phyloP scores from a whole-genome alignment of 1,140 invertebrate genomes.

The Nymphalis io region DNA sequence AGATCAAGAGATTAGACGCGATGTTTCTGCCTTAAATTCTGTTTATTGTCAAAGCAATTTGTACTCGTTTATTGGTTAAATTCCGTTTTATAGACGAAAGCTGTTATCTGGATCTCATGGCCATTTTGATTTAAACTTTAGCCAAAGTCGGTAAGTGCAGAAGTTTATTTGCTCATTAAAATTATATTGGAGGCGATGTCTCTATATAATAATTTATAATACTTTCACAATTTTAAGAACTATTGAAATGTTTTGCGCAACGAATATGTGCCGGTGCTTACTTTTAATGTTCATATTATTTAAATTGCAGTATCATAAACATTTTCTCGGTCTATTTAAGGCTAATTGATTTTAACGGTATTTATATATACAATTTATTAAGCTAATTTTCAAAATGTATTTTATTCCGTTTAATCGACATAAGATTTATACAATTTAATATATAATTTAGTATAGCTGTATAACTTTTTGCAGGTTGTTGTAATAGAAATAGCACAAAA shows the following conservation, averaged over 20 bases:
- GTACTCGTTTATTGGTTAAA: slow-evolving; percentile 41
- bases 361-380: too few species aligned
- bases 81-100: slow-evolving; percentile 26
- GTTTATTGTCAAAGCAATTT: slow-evolving; percentile 45
- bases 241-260: slow-evolving; percentile 9
- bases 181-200: neutral
- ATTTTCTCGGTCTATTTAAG: slow-evolving; percentile 13
- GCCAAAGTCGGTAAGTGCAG: slow-evolving; percentile 3
- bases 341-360: neutral
- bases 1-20: slow-evolving; percentile 21
- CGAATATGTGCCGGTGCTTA: slow-evolving; percentile 5
- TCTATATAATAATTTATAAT: neutral
- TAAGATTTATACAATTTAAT: too few species aligned
- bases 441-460: neutral
- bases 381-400: neutral
- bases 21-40: slow-evolving; percentile 30
- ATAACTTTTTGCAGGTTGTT: neutral
- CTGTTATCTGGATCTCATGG: slow-evolving; percentile 21
- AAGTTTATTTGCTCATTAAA: neutral
- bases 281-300: slow-evolving; percentile 9
- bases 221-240: slow-evolving; percentile 11
- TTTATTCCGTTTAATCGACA: too few species aligned
- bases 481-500: neutral
- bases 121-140: slow-evolving; percentile 16
- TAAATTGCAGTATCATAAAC: slow-evolving; percentile 9